Evolutionary conservation across 1,140 invertebrate species (phyloP), one percentile per base, ranked within the genome.

Genomic region (Pantala flavescens): DNA sequence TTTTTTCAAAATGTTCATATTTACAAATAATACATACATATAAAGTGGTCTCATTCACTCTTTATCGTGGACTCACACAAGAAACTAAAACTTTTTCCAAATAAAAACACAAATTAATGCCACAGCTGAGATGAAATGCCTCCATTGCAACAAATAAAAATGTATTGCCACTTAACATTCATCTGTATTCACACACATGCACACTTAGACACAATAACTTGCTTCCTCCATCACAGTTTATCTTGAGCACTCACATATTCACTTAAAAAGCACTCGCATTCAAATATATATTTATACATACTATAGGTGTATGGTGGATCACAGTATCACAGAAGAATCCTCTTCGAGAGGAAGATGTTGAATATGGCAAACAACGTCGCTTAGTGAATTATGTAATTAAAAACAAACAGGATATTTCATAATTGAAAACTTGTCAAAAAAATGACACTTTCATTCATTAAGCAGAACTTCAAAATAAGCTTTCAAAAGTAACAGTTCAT

Each of bases 71-170:
- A 63, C 49, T 63, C 49, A 21, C 49, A 63, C 49, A 63, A 63
- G 28, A 36, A 63, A 63, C n/a, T 63, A 19, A 63, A 19, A 16
- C 49, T 63, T 21, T 63, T 63, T 19, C 49, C 3, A 36, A 36
- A 36, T 36, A 36, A 36, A 36, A 36, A 36, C 28, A 36, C 28
- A 36, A 36, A 36, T 36, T 36, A 36, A 63, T 21, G 14, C 49
- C 49, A 7, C 49, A 63, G n/a, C 49, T 63, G 49, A 63, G 49
- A 63, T 63, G 49, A 63, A 63, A 63, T 63, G 49, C 49, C 49
- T 63, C 49, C 49, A 63, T 21, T 63, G n/a, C 49, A 63, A 63
- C n/a, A 21, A 63, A 63, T 63, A 63, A 63, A 63, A 63, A 36
- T 36, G 28, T 36, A 36, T 36, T 5, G 28, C 28, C 28, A 36